Percentiles rank a stretch among this genome's conserved stretches.
phyloP scores from a whole-genome alignment of 2,888 invertebrate genomes.

The Chalcis sispes region DNA sequence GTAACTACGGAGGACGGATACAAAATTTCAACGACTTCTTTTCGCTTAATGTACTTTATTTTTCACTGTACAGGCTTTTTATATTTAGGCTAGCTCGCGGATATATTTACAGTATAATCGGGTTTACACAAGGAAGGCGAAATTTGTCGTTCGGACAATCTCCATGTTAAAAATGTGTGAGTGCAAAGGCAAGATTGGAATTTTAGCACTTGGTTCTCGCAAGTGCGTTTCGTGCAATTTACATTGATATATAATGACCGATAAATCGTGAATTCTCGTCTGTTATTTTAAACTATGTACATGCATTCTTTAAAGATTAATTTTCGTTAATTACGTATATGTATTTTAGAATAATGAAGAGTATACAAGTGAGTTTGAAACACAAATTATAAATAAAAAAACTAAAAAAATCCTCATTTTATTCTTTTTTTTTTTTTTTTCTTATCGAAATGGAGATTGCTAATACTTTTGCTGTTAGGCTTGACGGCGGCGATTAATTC shows the following conservation, averaged over 20 bases:
- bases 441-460: constrained; percentile 26
- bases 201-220: not conserved
- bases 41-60: constrained; percentile 49
- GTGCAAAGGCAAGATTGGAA: not conserved
- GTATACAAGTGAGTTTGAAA: too few relatives aligned
- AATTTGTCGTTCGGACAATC: constrained; percentile 30
- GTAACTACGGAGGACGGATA: constrained; percentile 25
- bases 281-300: too few relatives aligned
- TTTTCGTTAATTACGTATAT: too few relatives aligned
- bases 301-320: too few relatives aligned
- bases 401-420: not conserved
- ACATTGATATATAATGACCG: not conserved
- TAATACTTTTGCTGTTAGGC: constrained; percentile 32
- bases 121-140: constrained; percentile 27
- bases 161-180: too few relatives aligned
- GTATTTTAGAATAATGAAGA: too few relatives aligned
- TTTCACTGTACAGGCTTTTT: constrained; percentile 51
- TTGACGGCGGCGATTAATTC: constrained; percentile 26
- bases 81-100: constrained; percentile 35
- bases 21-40: constrained; percentile 36
- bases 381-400: too few relatives aligned
- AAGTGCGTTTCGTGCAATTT: constrained; percentile 2
- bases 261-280: too few relatives aligned
- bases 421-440: not conserved
- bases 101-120: constrained; percentile 39